These are phyloP conservation scores for Stomatorhinus ivindoensis DNA, from an alignment of 2,113 vertebrate species.

Conservation along the genomic window DNA sequence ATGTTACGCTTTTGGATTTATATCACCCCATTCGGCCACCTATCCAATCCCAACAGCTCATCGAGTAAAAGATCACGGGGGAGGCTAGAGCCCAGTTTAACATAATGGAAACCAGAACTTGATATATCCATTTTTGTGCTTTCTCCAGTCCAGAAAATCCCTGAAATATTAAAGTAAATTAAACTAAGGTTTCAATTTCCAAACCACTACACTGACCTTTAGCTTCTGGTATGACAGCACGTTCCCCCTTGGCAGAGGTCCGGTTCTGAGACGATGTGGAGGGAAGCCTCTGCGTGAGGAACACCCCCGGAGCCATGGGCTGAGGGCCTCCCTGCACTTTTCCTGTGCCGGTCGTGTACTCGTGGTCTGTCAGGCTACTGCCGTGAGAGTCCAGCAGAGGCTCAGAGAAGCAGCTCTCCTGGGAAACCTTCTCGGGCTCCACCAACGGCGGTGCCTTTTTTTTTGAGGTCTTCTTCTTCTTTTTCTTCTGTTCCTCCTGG, in stretches of 20 bases:
- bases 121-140: not conserved
- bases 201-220: slow-evolving; percentile 48
- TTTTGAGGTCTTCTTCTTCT: slow-evolving; percentile 89
- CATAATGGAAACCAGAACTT: not conserved
- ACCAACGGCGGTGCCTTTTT: slow-evolving; percentile 72
- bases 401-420: slow-evolving; percentile 87
- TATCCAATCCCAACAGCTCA: not conserved
- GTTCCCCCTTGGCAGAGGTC: slow-evolving; percentile 75
- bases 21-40: not conserved
- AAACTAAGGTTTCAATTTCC: not conserved
- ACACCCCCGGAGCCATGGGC: slow-evolving; percentile 92
- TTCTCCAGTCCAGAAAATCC: not conserved
- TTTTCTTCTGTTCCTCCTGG: slow-evolving; percentile 94
- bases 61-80: not conserved
- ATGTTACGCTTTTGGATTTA: not conserved
- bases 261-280: slow-evolving; percentile 84
- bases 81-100: not conserved
- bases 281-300: slow-evolving; percentile 82
- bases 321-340: slow-evolving; percentile 71
- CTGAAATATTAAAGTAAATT: not conserved
- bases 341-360: slow-evolving; percentile 73
- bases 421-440: slow-evolving; percentile 64
- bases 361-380: slow-evolving; percentile 80
- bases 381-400: slow-evolving; percentile 73
- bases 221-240: slow-evolving; percentile 49